Evolutionary conservation across 2,888 invertebrate species (phyloP), one percentile per base, ranked within the genome.

Genomic region (Rugalucina vietnamica): DNA sequence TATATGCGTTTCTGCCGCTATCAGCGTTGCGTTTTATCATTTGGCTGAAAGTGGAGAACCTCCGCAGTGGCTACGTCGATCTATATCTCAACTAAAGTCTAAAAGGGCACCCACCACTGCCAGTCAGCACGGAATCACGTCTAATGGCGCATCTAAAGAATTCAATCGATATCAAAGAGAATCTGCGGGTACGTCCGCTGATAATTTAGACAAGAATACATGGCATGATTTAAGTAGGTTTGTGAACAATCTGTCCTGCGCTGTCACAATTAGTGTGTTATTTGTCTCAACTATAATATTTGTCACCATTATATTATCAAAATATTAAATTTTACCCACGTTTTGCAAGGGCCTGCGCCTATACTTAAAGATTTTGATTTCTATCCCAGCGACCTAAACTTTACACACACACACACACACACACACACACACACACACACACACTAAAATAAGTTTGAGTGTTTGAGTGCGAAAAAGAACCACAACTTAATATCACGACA

Each of bases 1-100:
- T 1, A 75, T 81, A 8, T 84, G 84, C 29, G 72, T 43, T 24
- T 72, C n/a, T 27, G 8, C 72, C 18, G 72, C 39, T 2, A 1
- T 72, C 18, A 72, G 72, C 24, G 21, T 72, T n/a, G 14, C 1
- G 14, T 43, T 72, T 1, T 72, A 72, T 72, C 49, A 72, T 29
- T 27, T 18, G 18, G 24, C 39, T 8, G 72, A 72, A 37, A 2
- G 4, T 1, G 50, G 65, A 2, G 8, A n/a, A 29, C 79, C 79
- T 8, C 49, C 79, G 1, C 34, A 12, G 12, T 72, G 72, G 72
- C 2, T 72, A 29, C 18, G 70, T 21, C 3, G 70, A 70, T 5
- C 36, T 24, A 3, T 70, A n/a, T n/a, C n/a, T n/a, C n/a, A n/a
- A n/a, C n/a, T n/a, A n/a, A n/a, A n/a, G n/a, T n/a, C n/a, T n/a